Percentiles rank a stretch among this genome's conserved stretches.
phyloP scores from a whole-genome alignment of 2,888 invertebrate genomes.

The Tethea ocularis region DNA sequence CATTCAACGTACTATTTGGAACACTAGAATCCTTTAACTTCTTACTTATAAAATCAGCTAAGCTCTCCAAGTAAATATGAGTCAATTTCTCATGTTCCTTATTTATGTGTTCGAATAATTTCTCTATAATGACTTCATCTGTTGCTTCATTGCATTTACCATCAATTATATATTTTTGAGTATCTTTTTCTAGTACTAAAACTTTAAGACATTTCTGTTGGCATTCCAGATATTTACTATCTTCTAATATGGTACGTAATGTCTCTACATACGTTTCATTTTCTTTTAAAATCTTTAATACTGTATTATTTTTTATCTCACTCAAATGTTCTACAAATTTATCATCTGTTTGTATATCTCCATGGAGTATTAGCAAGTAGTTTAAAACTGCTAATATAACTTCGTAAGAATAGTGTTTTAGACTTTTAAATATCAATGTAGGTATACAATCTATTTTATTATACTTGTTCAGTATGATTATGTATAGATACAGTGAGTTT shows the following conservation, averaged over 20 bases:
- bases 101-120: slow-evolving; percentile 47
- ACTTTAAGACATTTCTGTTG: slow-evolving; percentile 60
- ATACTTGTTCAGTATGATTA: slow-evolving; percentile 34
- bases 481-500: slow-evolving; percentile 41
- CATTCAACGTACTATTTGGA: slow-evolving; percentile 29
- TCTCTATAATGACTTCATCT: slow-evolving; percentile 37
- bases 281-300: slow-evolving; percentile 29
- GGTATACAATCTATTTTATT: slow-evolving; percentile 19
- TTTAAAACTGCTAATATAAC: slow-evolving; percentile 45
- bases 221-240: slow-evolving; percentile 56
- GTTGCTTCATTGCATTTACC: slow-evolving; percentile 20
- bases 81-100: slow-evolving; percentile 61
- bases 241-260: slow-evolving; percentile 45
- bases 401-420: slow-evolving; percentile 49
- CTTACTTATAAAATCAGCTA: slow-evolving; percentile 47
- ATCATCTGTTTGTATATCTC: slow-evolving; percentile 39
- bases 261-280: slow-evolving; percentile 35
- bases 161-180: slow-evolving; percentile 47
- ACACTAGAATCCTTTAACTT: slow-evolving; percentile 29
- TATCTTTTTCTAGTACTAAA: slow-evolving; percentile 49
- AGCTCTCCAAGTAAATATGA: slow-evolving; percentile 59
- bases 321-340: slow-evolving; percentile 49
- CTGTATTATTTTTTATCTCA: slow-evolving; percentile 24
- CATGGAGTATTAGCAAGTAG: slow-evolving; percentile 44
- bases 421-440: slow-evolving; percentile 30